Base-by-base conservation (phyloP, 2,797 vertebrate genomes). In the Parotocinclus haroldoi region DNA sequence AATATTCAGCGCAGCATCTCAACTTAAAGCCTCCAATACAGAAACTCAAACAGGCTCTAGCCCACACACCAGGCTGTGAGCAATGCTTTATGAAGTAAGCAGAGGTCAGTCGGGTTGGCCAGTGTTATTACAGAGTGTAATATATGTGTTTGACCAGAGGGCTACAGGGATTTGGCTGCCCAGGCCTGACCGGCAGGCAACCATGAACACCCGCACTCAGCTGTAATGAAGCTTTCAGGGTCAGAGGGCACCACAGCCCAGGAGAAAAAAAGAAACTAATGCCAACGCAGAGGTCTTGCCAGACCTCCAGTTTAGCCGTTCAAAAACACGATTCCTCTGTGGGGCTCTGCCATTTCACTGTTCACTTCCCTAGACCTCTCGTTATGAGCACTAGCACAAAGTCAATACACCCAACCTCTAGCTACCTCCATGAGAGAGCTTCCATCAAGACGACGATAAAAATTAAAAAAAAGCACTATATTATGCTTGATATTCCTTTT, bases 111-210 rank as follows among this genome's bases (percentile, higher is more conserved):
- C 76, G 79, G 86, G 85, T 85, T 84, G 83, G 87, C 89, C 83
- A 81, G 82, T 81, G 84, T 87, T 91, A 84, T 86, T 84, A 89
- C 89, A 90, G 90, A 91, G 89, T 90, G 87, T 89, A 92, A 90
- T 87, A 89, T 89, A 86, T 86, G 72, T 86, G 85, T 90, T 87
- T 91, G 88, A 91, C 83, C 83, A 91, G 87, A 80, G 80, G 84
- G 87, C 86, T 88, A 84, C 64, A 85, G 80, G 84, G 82, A 93
- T 88, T 89, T 88, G 76, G 80, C 83, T 81, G 81, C 56, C 72
- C 83, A 81, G 69, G 63, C 7, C 49, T 76, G 66, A 72, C 69
- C 79, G 67, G 42, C 58, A 80, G 44, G 74, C 76, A 87, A 88
- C 80, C 87, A 75, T 89, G 90, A 91, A 89, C 79, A 91, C 81